Conservation (phyloP, 2,888 invertebrate species). For the Brenthis hecate region DNA sequence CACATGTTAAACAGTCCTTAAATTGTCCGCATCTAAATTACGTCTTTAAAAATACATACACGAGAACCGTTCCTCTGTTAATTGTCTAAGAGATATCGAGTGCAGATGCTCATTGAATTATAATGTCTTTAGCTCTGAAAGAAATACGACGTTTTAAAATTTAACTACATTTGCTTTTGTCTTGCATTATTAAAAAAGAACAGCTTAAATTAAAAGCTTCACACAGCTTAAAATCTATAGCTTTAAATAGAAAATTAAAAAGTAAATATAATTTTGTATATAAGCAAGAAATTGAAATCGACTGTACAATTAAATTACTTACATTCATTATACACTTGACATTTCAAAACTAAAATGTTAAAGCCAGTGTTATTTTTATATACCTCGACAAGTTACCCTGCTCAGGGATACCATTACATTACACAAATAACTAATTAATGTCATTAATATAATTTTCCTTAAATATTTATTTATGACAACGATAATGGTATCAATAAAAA, state of each 20-base stretch:
- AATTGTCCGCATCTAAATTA: constrained; percentile 61
- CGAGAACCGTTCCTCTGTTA: constrained; percentile 66
- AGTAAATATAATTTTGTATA: not conserved
- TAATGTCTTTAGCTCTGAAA: constrained; percentile 61
- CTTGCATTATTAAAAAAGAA: constrained; percentile 28
- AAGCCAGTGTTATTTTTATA: constrained; percentile 14
- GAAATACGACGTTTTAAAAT: constrained; percentile 72
- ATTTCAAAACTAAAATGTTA: not conserved
- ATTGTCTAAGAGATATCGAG: constrained; percentile 77
- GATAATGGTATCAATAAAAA: constrained; percentile 8
- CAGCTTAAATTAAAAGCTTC: not conserved
- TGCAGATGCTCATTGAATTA: constrained; percentile 78
- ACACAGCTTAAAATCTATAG: not conserved
- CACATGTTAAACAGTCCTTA: constrained; percentile 44
- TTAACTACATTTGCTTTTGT: constrained; percentile 59
- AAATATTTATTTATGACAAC: constrained; percentile 15
- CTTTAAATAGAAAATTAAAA: not conserved
- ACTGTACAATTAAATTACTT: constrained; percentile 15
- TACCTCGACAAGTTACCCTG: constrained; percentile 2
- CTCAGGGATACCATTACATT: constrained; percentile 8
- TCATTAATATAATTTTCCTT: constrained; percentile 16
- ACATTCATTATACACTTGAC: constrained; percentile 5
- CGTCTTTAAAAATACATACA: constrained; percentile 72
- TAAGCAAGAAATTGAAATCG: not conserved
- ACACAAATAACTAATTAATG: constrained; percentile 22